Evolutionary conservation across 2,888 invertebrate genomes (phyloP).

Genomic region (Oithona nana): DNA sequence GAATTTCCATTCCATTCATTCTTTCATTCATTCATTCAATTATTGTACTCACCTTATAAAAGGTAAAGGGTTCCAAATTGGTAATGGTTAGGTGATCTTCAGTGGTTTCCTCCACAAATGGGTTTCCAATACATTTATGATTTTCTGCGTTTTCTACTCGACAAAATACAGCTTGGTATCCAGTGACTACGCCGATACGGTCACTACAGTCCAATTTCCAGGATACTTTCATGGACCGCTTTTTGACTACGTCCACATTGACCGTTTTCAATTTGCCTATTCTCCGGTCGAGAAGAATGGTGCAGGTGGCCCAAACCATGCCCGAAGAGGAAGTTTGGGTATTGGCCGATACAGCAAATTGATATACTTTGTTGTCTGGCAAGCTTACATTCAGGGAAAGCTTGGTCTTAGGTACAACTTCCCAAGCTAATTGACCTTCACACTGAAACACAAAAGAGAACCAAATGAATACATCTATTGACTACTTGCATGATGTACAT

Average conservation of each 20-base stretch:
- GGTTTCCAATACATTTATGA: not conserved
- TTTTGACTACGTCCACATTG: conserved; percentile 33
- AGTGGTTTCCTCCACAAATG: conserved; percentile 19
- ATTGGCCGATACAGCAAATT: conserved; percentile 65
- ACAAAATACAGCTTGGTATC: conserved; percentile 32
- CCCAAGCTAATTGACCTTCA: conserved; percentile 24
- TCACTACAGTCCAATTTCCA: conserved; percentile 62
- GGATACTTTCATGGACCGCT: conserved; percentile 40
- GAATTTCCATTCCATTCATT: too few relatives aligned
- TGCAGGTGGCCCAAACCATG: conserved; percentile 65
- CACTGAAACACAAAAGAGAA: conserved; percentile 32
- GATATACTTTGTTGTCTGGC: conserved; percentile 39
- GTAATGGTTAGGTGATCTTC: conserved; percentile 23
- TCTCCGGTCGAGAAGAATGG: conserved; percentile 35
- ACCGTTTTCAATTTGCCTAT: conserved; percentile 40
- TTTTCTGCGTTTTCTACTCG: not conserved
- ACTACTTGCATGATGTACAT: too few relatives aligned
- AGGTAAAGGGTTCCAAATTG: conserved; percentile 49
- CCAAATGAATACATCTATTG: too few relatives aligned
- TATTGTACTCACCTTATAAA: conserved; percentile 40
- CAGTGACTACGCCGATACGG: conserved; percentile 46
- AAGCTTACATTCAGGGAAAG: conserved; percentile 39
- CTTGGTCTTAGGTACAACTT: conserved; percentile 32
- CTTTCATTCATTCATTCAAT: too few relatives aligned
- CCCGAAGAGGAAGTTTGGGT: conserved; percentile 49